Percentiles rank a stretch among this genome's conserved stretches.
These are phyloP conservation scores for Acrobasis suavella DNA, from an alignment of 2,888 invertebrate genomes.

Conservation along the genomic window DNA sequence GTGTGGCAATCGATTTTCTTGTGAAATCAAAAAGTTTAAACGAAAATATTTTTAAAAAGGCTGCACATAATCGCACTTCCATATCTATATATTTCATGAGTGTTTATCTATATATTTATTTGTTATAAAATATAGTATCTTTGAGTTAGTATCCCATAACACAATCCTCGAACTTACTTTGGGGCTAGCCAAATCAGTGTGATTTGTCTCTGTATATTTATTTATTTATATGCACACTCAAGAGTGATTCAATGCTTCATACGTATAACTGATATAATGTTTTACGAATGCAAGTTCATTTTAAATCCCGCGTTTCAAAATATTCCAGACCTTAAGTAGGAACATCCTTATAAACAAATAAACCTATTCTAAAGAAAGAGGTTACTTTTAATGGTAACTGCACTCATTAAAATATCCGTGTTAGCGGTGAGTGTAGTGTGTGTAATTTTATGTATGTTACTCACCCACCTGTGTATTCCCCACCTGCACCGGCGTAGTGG, in stretches of 20 bases:
- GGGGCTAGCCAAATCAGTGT: too few relatives aligned
- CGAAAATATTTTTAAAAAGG: background rate
- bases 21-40: background rate
- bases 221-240: background rate
- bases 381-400: background rate
- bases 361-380: background rate
- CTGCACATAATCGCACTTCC: background rate
- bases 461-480: conserved; percentile 41
- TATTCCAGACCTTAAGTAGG: background rate
- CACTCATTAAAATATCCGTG: background rate
- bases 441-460: conserved; percentile 49
- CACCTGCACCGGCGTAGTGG: conserved; percentile 42
- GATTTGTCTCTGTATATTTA: too few relatives aligned
- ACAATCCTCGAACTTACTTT: too few relatives aligned
- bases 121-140: too few relatives aligned
- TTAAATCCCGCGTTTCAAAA: background rate
- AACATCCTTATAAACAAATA: too few relatives aligned
- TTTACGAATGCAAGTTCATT: conserved; percentile 8
- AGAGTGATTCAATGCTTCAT: background rate
- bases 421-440: conserved; percentile 25
- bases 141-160: too few relatives aligned
- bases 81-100: too few relatives aligned
- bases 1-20: background rate
- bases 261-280: background rate
- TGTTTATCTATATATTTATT: too few relatives aligned